Percentiles rank a stretch among this genome's conserved stretches.
Conservation (phyloP, 2,113 vertebrate species). For the Prunella fulvescens region DNA sequence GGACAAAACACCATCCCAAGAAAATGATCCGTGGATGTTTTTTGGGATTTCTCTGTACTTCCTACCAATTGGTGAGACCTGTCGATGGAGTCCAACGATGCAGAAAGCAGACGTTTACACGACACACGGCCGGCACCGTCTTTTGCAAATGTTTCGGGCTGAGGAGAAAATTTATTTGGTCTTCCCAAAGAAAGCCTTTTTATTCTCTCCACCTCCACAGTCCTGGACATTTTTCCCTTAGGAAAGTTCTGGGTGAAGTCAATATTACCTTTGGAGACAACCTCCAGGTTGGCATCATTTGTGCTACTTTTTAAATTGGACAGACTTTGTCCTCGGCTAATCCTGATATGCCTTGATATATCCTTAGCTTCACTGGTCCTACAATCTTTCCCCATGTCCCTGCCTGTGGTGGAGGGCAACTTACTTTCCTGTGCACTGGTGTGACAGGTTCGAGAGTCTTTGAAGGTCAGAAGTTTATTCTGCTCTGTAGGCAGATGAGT, state of each 20-base stretch:
- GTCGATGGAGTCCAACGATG: conserved; percentile 9
- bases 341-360: neutral
- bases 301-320: conserved; percentile 56
- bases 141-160: conserved; percentile 36
- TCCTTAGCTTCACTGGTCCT: conserved; percentile 11
- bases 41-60: conserved; percentile 40
- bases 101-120: conserved; percentile 26
- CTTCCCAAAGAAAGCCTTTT: conserved; percentile 71
- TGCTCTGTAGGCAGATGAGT: conserved; percentile 28
- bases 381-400: conserved; percentile 33
- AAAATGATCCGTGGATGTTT: conserved; percentile 14
- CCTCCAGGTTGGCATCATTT: conserved; percentile 49
- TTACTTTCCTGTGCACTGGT: conserved; percentile 36
- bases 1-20: conserved; percentile 46
- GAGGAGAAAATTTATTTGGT: conserved; percentile 35
- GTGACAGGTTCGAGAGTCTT: conserved; percentile 28
- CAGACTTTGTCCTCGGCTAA: conserved; percentile 56
- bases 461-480: conserved; percentile 36
- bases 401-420: neutral
- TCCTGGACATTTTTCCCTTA: conserved; percentile 66
- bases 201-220: conserved; percentile 66
- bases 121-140: neutral
- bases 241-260: conserved; percentile 45
- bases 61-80: neutral
- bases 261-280: conserved; percentile 39